Evolutionary conservation across 2,797 vertebrate genomes (phyloP), one percentile per base, ranked within the genome.

Genomic region (Scolopax rusticola): DNA sequence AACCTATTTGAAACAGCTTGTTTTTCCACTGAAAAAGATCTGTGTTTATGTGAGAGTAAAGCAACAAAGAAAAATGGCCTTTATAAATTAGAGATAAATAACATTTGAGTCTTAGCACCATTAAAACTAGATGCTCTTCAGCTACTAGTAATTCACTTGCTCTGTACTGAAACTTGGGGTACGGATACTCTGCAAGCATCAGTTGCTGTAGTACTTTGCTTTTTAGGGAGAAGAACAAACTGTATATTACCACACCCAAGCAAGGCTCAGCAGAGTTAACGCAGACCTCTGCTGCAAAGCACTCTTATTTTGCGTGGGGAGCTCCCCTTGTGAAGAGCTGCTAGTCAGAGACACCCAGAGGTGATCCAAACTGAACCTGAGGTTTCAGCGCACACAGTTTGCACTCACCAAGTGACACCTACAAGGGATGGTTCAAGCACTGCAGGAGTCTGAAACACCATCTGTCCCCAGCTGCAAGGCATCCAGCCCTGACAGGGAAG

Each of bases 61-160:
- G 38, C 41, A 40, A 88, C 61, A 75, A 86, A 85, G 71, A 90
- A 84, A 89, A 94, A 88, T 5, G 2, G 15, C 60, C 79, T 69
- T 76, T 48, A 41, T 40, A 75, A 78, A 64, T 84, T 51, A 87
- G n/a, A 73, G 15, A 69, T 83, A 93, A 94, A 73, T 88, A 90
- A 51, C 65, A 67, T 54, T 54, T 73, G 30, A 86, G 54, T 43
- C 69, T 65, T 21, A 56, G 36, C 30, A 25, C 63, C 36, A 63
- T 71, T 77, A 83, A 91, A 93, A 87, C 78, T 65, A 95, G 50
- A 91, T 59, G 17, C 17, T 86, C 50, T 65, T 73, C 64, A 56
- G 27, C 48, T 88, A n/a, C 53, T 30, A 8, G 0, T 8, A 92
- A 87, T 57, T 79, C 74, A 91, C 61, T 33, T 65, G 43, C 53